phyloP scores from a whole-genome alignment of 2,888 invertebrate species.

The Dryobotodes eremita region DNA sequence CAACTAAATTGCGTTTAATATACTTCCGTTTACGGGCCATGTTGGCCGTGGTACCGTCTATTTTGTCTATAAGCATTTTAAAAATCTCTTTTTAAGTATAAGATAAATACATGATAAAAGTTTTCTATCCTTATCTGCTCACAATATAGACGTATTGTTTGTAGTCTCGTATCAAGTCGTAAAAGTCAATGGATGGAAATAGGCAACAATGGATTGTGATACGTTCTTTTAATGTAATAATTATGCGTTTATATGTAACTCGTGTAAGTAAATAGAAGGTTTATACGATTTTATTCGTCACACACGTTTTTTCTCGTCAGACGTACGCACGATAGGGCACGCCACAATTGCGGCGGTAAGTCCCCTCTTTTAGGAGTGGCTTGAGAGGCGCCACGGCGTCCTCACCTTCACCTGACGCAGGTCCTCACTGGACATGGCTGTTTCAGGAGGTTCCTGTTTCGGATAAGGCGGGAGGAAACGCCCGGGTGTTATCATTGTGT shows the following conservation, averaged over 20 bases:
- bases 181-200: slow-evolving; percentile 57
- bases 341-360: too few relatives aligned
- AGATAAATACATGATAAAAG: background rate
- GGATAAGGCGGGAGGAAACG: too few relatives aligned
- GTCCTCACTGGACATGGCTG: too few relatives aligned
- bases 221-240: slow-evolving; percentile 20
- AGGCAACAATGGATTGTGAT: slow-evolving; percentile 51
- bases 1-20: too few relatives aligned
- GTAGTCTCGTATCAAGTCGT: slow-evolving; percentile 31
- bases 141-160: slow-evolving; percentile 22
- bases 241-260: slow-evolving; percentile 28
- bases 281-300: background rate
- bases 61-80: background rate
- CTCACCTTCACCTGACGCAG: too few relatives aligned
- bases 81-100: background rate
- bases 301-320: background rate
- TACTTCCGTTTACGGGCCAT: background rate
- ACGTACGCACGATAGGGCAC: too few relatives aligned
- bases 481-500: too few relatives aligned
- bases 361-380: too few relatives aligned
- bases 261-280: background rate
- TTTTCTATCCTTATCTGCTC: slow-evolving; percentile 35
- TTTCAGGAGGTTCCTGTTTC: too few relatives aligned
- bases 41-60: background rate
- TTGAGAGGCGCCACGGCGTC: too few relatives aligned